Evolutionary conservation across 2,113 vertebrate species (phyloP), one percentile per base, ranked within the genome.

Genomic region (Cochlearius cochlearius): DNA sequence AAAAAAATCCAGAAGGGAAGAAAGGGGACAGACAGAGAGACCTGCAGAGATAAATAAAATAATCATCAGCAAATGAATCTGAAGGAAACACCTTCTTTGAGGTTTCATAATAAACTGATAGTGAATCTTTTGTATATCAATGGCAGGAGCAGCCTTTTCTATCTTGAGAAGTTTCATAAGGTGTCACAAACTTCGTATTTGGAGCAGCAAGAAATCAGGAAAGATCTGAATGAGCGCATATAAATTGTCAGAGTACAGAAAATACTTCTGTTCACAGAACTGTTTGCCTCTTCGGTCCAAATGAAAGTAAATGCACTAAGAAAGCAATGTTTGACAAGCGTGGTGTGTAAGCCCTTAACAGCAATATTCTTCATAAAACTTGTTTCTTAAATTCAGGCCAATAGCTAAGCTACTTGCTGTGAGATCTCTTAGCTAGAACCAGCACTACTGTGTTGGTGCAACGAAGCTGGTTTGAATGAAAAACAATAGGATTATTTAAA

Each of bases 21-120:
- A 92, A 92, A 96, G 34, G 94, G 86, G 67, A 95, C 52, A 92
- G 92, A 95, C 32, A 98, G 86, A 95, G 89, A 97, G 62, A 96
- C 93, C 95, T 97, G 88, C 81, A 96, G 95, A 96, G 66, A 97
- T 96, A 97, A 97, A 95, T 95, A 92, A 92, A 97, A 96, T 92
- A 77, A 89, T 90, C 39, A 96, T 92, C 92, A 97, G 89, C 75
- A 92, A 86, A 94, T 68, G 90, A 93, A 88, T 71, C 34, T n/a
- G 78, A 94, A 94, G 50, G 53, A 39, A 92, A 80, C 43, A 90
- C n/a, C 68, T 92, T 89, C 38, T 38, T 53, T 72, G 60, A 86
- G 55, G 75, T 86, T 96, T 96, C 47, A 47, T 36, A 84, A 62
- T 84, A 91, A 88, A 92, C 18, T 29, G 59, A 80, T 1, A 58